Conservation (phyloP, 2,797 vertebrate species). For the Hafferia zeledoni region DNA sequence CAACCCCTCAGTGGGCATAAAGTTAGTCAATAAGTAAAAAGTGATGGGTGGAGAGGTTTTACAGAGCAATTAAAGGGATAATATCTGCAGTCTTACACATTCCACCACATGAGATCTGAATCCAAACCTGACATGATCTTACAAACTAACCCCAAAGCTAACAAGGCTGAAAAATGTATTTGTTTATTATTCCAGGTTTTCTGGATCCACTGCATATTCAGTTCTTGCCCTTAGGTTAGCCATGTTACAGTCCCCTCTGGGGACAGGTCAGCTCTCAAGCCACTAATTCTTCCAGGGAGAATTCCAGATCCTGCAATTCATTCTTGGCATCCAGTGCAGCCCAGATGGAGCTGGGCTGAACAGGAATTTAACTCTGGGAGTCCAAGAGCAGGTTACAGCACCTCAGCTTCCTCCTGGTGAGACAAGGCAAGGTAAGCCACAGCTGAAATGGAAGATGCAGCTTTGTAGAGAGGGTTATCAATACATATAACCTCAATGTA, state of each 20-base stretch:
- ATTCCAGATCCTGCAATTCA: neutral
- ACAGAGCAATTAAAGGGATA: slow-evolving; percentile 24
- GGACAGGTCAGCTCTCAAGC: neutral
- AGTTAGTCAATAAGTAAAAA: slow-evolving; percentile 35
- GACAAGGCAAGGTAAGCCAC: neutral
- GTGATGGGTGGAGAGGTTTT: slow-evolving; percentile 36
- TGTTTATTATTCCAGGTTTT: neutral
- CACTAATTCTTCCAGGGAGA: neutral
- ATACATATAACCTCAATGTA: neutral
- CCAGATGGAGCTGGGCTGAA: neutral
- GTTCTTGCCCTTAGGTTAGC: neutral
- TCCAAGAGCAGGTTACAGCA: neutral
- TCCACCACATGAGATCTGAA: neutral
- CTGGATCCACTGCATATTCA: neutral
- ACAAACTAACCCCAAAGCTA: neutral
- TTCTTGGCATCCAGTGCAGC: neutral
- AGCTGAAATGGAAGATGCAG: neutral
- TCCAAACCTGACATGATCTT: neutral
- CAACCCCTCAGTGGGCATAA: neutral
- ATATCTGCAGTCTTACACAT: neutral
- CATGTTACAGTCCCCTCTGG: neutral
- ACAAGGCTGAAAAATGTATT: neutral
- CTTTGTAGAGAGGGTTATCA: neutral
- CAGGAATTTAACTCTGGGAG: neutral
- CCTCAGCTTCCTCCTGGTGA: neutral